A percentile compares a stretch with the other conserved stretches of the same genome.
These are phyloP conservation scores for Agrochola lychnidis DNA, from an alignment of 2,888 invertebrate genomes.

Conservation along the genomic window DNA sequence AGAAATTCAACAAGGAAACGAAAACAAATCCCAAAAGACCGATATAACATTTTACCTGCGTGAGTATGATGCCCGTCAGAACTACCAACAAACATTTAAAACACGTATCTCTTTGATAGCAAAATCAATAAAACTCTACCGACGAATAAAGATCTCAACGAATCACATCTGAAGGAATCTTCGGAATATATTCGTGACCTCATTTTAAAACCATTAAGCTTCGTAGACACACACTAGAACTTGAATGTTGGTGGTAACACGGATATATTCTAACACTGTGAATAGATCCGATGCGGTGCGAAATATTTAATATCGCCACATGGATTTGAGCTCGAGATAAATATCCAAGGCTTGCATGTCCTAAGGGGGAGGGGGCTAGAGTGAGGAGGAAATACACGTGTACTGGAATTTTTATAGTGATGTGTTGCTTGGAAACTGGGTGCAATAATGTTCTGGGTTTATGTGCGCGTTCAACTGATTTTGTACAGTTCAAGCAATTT, in stretches of 20 bases:
- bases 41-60: slow-evolving; percentile 45
- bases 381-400: slow-evolving; percentile 19
- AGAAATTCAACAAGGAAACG: slow-evolving; percentile 33
- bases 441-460: slow-evolving; percentile 38
- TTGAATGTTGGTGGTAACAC: slow-evolving; percentile 54
- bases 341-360: slow-evolving; percentile 45
- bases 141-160: slow-evolving; percentile 48
- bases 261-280: slow-evolving; percentile 47
- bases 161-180: slow-evolving; percentile 40
- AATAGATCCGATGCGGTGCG: slow-evolving; percentile 54
- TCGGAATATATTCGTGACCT: slow-evolving; percentile 46
- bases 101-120: slow-evolving; percentile 39
- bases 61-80: slow-evolving; percentile 39
- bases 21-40: slow-evolving; percentile 22
- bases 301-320: slow-evolving; percentile 73
- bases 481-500: slow-evolving; percentile 11
- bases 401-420: slow-evolving; percentile 38
- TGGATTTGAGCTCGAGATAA: slow-evolving; percentile 64
- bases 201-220: slow-evolving; percentile 51
- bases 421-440: slow-evolving; percentile 28
- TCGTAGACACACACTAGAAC: slow-evolving; percentile 39
- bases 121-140: slow-evolving; percentile 50
- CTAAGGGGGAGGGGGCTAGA: neutral
- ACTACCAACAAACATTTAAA: slow-evolving; percentile 51
- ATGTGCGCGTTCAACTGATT: slow-evolving; percentile 8